Conservation (phyloP, 1,140 invertebrate species). For the Aphis gossypii region DNA sequence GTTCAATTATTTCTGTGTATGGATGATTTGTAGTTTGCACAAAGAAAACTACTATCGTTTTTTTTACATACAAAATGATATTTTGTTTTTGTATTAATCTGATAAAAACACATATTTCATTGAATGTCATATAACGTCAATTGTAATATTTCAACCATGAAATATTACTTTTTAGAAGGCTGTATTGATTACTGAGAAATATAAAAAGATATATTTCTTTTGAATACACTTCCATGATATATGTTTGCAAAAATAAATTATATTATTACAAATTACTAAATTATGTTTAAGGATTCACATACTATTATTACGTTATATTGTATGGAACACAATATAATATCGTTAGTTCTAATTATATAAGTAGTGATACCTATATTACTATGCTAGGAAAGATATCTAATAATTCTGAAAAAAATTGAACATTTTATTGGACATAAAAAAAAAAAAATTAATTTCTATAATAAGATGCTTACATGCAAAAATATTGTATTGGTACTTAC, state of each 20-base stretch:
- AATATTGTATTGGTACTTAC: too few species aligned
- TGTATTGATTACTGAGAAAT: not conserved
- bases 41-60: not conserved
- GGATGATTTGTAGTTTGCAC: not conserved
- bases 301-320: not conserved
- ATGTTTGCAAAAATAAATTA: not conserved
- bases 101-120: conserved; percentile 38
- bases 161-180: conserved; percentile 25
- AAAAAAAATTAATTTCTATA: not conserved
- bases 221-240: not conserved
- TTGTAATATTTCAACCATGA: not conserved
- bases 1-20: not conserved
- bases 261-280: not conserved
- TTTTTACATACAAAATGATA: not conserved
- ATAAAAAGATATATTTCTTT: not conserved
- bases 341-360: not conserved
- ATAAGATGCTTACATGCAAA: not conserved
- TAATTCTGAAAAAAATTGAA: not conserved
- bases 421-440: not conserved
- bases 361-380: not conserved
- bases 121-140: not conserved
- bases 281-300: not conserved
- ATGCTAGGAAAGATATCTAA: too few species aligned
- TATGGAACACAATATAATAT: not conserved
- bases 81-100: conserved; percentile 5